Evolutionary conservation across 2,113 vertebrate species (phyloP).

Genomic region (Anhinga anhinga): DNA sequence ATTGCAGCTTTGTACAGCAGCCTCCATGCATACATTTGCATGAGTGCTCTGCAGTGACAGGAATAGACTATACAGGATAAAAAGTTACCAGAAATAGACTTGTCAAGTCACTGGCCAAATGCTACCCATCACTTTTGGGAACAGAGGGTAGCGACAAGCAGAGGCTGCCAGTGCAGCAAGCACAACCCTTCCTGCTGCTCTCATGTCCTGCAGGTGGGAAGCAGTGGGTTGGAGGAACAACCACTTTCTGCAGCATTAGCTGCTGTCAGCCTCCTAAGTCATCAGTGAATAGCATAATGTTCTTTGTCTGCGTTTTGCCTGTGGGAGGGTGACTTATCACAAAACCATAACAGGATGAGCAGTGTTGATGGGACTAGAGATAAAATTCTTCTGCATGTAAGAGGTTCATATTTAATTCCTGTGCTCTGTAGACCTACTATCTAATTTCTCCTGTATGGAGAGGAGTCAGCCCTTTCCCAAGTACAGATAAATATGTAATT

Average conservation of each 20-base stretch:
- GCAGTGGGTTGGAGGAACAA: not conserved
- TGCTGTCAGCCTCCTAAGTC: not conserved
- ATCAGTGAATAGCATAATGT: not conserved
- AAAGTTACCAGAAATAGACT: not conserved
- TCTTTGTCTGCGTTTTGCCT: not conserved
- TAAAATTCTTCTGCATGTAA: not conserved
- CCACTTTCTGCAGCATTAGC: not conserved
- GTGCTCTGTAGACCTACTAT: not conserved
- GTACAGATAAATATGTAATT: not conserved
- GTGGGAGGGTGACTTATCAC: constrained; percentile 9
- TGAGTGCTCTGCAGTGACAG: not conserved
- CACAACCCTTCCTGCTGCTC: not conserved
- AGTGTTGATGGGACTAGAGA: not conserved
- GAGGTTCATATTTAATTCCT: not conserved
- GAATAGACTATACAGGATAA: not conserved
- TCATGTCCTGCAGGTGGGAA: not conserved
- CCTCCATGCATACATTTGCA: not conserved
- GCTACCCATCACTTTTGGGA: not conserved
- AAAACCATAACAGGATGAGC: not conserved
- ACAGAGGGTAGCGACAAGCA: not conserved
- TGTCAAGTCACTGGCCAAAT: not conserved
- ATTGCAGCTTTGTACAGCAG: constrained; percentile 26
- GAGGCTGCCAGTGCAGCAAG: not conserved
- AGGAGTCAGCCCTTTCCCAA: not conserved
- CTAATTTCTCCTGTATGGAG: not conserved